Conservation (phyloP, 2,888 invertebrate genomes). For the Protodeltote pygarga region DNA sequence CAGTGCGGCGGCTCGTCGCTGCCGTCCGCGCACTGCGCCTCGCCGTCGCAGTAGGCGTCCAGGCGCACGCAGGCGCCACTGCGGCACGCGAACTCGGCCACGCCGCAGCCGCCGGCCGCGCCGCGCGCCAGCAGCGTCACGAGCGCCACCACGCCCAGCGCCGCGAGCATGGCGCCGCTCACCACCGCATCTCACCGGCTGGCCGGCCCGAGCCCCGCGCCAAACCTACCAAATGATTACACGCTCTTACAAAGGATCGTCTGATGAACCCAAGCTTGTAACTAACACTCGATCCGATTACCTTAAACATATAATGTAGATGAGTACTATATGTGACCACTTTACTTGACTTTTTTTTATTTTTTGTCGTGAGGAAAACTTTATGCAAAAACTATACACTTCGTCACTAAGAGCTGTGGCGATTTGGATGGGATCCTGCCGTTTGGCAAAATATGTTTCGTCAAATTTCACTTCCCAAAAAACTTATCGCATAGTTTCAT, state of each 20-base stretch:
- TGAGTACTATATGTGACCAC: too few species aligned
- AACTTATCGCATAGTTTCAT: too few species aligned
- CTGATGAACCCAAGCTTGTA: conserved; percentile 40
- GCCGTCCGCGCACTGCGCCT: conserved; percentile 93
- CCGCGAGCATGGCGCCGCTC: conserved; percentile 18
- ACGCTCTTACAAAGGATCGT: conserved; percentile 7
- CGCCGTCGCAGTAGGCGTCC: conserved; percentile 95
- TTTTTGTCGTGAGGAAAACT: too few species aligned
- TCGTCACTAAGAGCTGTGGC: too few species aligned
- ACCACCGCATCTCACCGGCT: conserved; percentile 88
- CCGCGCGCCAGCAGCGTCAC: conserved; percentile 53
- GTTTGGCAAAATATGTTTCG: too few species aligned
- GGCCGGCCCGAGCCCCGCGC: conserved; percentile 25
- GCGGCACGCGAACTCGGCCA: conserved; percentile 73
- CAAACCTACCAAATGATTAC: conserved; percentile 15
- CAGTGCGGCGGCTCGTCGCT: conserved; percentile 92
- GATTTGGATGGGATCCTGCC: too few species aligned
- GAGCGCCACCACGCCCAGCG: conserved; percentile 23
- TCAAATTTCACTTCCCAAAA: too few species aligned
- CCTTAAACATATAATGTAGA: neutral
- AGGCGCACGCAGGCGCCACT: conserved; percentile 93
- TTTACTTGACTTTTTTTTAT: too few species aligned
- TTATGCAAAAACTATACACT: too few species aligned
- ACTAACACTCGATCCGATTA: conserved; percentile 25
- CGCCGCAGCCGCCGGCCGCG: conserved; percentile 73